Evolutionary conservation across 2,113 vertebrate genomes (phyloP), one percentile per base, ranked within the genome.

Genomic region (Climacteris rufus): DNA sequence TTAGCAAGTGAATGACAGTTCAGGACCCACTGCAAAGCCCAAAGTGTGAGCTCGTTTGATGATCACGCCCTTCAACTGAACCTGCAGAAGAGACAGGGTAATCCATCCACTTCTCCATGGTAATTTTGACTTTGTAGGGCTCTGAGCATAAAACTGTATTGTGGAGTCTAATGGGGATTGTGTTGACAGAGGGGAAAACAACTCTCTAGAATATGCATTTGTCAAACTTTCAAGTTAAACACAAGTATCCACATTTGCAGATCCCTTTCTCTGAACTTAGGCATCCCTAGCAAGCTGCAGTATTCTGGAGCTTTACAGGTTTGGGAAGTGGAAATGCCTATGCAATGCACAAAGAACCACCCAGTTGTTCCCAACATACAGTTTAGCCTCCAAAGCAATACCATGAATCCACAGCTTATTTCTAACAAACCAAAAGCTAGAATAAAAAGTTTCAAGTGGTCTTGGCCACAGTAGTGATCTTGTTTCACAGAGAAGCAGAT

Each of bases 1-100:
- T 94, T 83, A 95, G 93, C 93, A 77, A 87, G 65, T 82, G 78
- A 94, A 83, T 82, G 72, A 91, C 65, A 59, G 81, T 53, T 72
- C 78, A 74, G 82, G 70, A 85, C 87, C 53, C 82, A 61, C 75
- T 74, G 84, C 89, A 96, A 79, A 94, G 87, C 59, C 75, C 30
- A 1, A n/a, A 74, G 47, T 47, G 66, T 27, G 59, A 90, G 54
- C 66, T 91, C 4, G 1, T 90, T 80, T 88, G 74, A 71, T 50
- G 80, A 82, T 61, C 91, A 68, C 87, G 28, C 54, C 39, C 79
- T 94, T 80, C 66, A 59, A 66, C 1, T 90, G 78, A 71, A 85
- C 19, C 45, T 83, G 87, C 68, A 74, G 68, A 75, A 90, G 44
- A 44, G 28, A 17, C 44, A 22, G 19, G 42, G 68, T 61, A 90